Evolutionary conservation across 2,113 vertebrate species (phyloP), one percentile per base, ranked within the genome.

Genomic region (Phrynocephalus versicolor): DNA sequence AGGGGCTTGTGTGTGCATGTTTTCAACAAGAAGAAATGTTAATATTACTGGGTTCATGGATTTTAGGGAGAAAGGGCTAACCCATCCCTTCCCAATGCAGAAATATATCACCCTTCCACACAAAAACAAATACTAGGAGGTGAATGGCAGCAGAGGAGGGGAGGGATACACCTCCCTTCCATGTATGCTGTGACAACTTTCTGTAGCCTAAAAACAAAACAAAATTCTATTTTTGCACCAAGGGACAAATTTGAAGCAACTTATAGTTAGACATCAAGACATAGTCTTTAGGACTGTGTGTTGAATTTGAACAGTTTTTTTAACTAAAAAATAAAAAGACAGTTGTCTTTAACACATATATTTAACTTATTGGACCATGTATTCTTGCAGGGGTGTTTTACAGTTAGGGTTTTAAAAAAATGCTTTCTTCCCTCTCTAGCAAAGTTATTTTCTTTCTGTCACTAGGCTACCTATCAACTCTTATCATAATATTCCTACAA

Each of bases 261-360:
- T 6, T 35, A 21, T 19, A 23, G 35, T 41, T 41, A 39, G 19
- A 35, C 37, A 6, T 13, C 21, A 37, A 73, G 3, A 21, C 0
- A 64, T 72, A 77, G 21, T 27, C 21, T 14, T 60, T 23, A 64
- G 58, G 23, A 33, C 6, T 15, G 65, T 35, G 37, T 12, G 27
- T 2, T 74, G 35, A 35, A 75, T 65, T 64, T 8, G 9, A 57
- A 19, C 0, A 37, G 33, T 21, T 62, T 79, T 37, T 37, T 30
- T 62, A 8, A n/a, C n/a, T n/a, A n/a, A n/a, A 64, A 79, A 79
- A 9, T 79, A 30, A 35, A 30, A 35, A 67, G 78, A 81, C 67
- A 74, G 85, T 62, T 15, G 23, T 27, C 64, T 91, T 91, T 87
- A 90, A 93, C 75, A 91, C 88, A 65, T 78, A 87, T 62, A 91